Conservation (phyloP, 2,113 vertebrate species). For the Coturnix japonica region DNA sequence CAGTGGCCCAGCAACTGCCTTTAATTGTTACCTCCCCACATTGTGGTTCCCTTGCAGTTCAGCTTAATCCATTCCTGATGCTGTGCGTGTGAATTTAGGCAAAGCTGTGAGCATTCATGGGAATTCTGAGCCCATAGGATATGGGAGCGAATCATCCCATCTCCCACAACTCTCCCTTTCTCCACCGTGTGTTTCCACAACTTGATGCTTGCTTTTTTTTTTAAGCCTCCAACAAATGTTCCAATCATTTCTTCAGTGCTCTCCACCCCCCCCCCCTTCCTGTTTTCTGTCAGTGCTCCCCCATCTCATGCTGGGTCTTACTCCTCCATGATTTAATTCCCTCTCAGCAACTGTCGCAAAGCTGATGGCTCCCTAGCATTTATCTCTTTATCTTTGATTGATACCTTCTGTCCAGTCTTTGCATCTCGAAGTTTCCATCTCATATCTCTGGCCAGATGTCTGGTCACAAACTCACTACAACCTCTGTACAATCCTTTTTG, state of each 20-base stretch:
- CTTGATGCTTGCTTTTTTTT: background rate
- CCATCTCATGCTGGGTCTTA: conserved; percentile 19
- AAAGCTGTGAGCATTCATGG: conserved; percentile 50
- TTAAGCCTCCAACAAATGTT: background rate
- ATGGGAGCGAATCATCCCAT: conserved; percentile 33
- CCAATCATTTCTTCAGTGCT: conserved; percentile 19
- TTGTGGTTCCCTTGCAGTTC: conserved; percentile 43
- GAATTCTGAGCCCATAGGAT: conserved; percentile 42
- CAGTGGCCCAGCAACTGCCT: conserved; percentile 30
- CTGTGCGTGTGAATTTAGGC: conserved; percentile 52
- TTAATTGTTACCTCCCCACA: conserved; percentile 49
- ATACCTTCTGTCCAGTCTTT: conserved; percentile 31
- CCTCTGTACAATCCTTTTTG: background rate
- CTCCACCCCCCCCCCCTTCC: background rate
- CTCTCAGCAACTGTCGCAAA: conserved; percentile 21
- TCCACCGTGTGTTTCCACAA: conserved; percentile 31
- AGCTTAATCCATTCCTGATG: conserved; percentile 63
- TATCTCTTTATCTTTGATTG: conserved; percentile 40
- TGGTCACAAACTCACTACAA: background rate
- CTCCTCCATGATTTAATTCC: conserved; percentile 56
- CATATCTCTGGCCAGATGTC: background rate
- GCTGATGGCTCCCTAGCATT: conserved; percentile 26
- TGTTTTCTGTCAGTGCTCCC: conserved; percentile 46
- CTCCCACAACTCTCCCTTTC: conserved; percentile 65
- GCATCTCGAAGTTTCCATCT: background rate